phyloP scores from a whole-genome alignment of 2,888 invertebrate species.

The Lasioglossum villosulum region DNA sequence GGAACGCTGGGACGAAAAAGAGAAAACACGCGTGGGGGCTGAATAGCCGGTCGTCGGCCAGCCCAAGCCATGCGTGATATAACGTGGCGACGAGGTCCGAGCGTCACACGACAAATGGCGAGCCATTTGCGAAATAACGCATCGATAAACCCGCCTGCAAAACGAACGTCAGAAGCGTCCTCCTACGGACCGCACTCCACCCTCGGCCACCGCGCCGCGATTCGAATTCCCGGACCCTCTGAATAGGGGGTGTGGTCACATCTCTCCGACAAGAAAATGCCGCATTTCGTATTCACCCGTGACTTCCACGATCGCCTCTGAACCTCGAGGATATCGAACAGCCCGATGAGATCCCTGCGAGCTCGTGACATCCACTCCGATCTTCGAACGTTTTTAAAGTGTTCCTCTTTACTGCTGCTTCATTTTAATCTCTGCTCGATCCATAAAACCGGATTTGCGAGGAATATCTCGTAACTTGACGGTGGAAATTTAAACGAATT shows the following conservation, averaged over 20 bases:
- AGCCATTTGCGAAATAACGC: constrained; percentile 77
- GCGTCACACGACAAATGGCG: constrained; percentile 69
- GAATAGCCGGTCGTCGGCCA: constrained; percentile 48
- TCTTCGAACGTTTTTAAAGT: neutral
- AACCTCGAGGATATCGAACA: constrained; percentile 8
- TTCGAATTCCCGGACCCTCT: constrained; percentile 29
- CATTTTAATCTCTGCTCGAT: neutral
- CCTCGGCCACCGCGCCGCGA: neutral
- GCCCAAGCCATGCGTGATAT: constrained; percentile 66
- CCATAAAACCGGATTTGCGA: neutral
- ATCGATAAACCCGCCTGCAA: constrained; percentile 73
- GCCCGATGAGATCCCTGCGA: neutral
- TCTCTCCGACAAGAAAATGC: constrained; percentile 46
- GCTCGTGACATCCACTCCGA: neutral
- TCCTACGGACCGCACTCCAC: constrained; percentile 27
- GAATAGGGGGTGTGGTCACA: constrained; percentile 40
- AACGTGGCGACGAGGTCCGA: constrained; percentile 67
- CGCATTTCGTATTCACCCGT: constrained; percentile 58
- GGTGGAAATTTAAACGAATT: neutral
- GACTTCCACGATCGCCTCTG: constrained; percentile 24
- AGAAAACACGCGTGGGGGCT: constrained; percentile 55
- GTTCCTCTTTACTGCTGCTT: neutral
- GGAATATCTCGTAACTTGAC: neutral
- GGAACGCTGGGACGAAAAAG: constrained; percentile 56
- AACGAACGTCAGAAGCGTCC: constrained; percentile 69